A percentile compares a stretch with the other conserved stretches of the same genome.
Conservation (phyloP, 2,888 invertebrate species). For the Hermaeophaga mercurialis region DNA sequence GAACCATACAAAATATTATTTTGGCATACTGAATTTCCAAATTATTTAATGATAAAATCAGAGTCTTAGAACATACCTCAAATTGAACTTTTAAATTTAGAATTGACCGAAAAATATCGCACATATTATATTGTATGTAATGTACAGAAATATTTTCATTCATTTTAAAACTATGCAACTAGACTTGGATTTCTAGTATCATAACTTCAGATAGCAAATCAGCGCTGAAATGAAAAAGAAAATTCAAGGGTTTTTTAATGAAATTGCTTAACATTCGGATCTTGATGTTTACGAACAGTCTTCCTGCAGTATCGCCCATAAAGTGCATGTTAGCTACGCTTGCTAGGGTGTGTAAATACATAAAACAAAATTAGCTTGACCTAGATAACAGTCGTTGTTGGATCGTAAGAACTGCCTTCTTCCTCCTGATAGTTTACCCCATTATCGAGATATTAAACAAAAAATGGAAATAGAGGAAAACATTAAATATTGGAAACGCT, state of each 20-base stretch:
- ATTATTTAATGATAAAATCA: no score
- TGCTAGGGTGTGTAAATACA: not conserved
- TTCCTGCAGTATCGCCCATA: not conserved
- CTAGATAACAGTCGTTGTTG: not conserved
- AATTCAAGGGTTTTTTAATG: not conserved
- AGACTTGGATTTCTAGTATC: no score
- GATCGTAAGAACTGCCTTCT: not conserved
- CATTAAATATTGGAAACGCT: not conserved
- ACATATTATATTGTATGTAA: no score
- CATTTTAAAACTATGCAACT: no score
- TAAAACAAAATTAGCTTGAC: not conserved
- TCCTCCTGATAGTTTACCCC: not conserved
- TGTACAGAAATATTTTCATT: no score
- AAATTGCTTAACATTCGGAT: not conserved
- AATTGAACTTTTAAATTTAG: no score
- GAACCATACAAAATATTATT: no score
- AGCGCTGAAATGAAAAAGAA: no score
- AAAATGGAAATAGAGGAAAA: not conserved
- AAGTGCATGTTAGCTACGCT: not conserved
- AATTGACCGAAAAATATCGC: no score
- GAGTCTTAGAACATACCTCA: no score
- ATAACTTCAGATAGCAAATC: no score
- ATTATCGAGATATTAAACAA: not conserved
- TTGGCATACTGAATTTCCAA: no score
- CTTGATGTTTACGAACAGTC: not conserved